Base-by-base conservation (phyloP, 2,797 vertebrate species). In the Peromyscus eremicus region DNA sequence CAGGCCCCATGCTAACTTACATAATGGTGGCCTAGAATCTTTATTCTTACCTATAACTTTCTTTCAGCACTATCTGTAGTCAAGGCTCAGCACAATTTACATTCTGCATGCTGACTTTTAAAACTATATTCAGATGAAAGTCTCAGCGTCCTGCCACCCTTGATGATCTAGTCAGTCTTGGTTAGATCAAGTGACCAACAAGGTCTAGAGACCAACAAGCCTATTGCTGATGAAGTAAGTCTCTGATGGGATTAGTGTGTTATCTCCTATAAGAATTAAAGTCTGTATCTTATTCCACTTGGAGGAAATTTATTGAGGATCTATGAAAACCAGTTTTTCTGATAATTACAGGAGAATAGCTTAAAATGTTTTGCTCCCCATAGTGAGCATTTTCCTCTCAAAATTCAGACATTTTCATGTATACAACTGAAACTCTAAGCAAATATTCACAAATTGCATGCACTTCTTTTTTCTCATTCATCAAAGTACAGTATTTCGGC, bases 271-370 rank as follows among this genome's bases (percentile, higher is more conserved):
- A 77, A 84, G 29, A 79, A 88, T 40, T 68, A 19, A 92, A 64
- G 71, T 94, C 9, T 92, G 46, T 1, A 85, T n/a, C 82, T 80
- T 46, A 88, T 87, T 93, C 95, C 34, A 93, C 49, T 95, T 94
- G 43, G 13, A 37, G 21, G 17, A 88, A 83, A 91, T 71, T 88
- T 77, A 86, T 79, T 83, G 29, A 84, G 91, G 49, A 76, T 7
- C 5, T 14, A 52, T 49, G 89, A 94, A 21, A 66, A 40, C 66
- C 70, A 96, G 57, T 57, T 70, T 5, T 68, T 17, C 23, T 57
- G 57, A 70, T 66, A 80, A 64, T 75, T 84, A 95, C 76, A 82
- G 86, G 32, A 40, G 34, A 60, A 27, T 27, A 84, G 17, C 76
- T 96, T 89, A 82, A 96, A 95, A 83, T 88, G 23, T 13, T 17